These are phyloP conservation scores for Oncorhynchus kisutch DNA, from an alignment of 2,113 vertebrate species.

Conservation along the genomic window DNA sequence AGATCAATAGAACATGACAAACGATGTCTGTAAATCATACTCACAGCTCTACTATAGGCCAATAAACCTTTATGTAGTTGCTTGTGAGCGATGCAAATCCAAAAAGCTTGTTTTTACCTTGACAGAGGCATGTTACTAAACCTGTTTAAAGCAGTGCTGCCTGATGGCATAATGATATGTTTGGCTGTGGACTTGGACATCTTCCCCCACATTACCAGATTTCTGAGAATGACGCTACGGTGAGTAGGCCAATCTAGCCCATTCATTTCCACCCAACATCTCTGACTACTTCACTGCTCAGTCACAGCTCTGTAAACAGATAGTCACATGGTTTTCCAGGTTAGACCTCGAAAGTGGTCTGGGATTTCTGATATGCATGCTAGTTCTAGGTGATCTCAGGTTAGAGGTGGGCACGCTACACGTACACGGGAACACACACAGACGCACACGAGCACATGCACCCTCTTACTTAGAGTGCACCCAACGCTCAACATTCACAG, in stretches of 20 bases:
- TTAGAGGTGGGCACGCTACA: conserved; percentile 37
- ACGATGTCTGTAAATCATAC: too few relatives aligned
- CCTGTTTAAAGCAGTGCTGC: not conserved
- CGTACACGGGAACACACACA: too few relatives aligned
- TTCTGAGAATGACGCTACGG: not conserved
- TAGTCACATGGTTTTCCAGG: too few relatives aligned
- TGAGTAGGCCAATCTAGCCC: not conserved
- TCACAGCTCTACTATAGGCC: not conserved
- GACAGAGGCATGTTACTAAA: conserved; percentile 3
- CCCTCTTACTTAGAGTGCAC: not conserved
- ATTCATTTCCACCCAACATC: not conserved
- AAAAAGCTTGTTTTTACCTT: not conserved
- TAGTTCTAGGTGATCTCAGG: too few relatives aligned
- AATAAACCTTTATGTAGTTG: not conserved
- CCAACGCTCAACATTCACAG: not conserved
- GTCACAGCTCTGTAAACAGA: not conserved
- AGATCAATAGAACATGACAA: too few relatives aligned
- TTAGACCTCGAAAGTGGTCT: not conserved
- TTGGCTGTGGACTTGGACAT: not conserved
- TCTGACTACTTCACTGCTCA: not conserved
- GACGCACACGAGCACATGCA: not conserved
- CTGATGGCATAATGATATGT: not conserved
- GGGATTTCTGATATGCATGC: not conserved
- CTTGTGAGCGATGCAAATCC: not conserved
- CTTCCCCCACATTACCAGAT: not conserved